Base-by-base conservation (phyloP, 1,140 invertebrate genomes). In the Drosophila cardini region DNA sequence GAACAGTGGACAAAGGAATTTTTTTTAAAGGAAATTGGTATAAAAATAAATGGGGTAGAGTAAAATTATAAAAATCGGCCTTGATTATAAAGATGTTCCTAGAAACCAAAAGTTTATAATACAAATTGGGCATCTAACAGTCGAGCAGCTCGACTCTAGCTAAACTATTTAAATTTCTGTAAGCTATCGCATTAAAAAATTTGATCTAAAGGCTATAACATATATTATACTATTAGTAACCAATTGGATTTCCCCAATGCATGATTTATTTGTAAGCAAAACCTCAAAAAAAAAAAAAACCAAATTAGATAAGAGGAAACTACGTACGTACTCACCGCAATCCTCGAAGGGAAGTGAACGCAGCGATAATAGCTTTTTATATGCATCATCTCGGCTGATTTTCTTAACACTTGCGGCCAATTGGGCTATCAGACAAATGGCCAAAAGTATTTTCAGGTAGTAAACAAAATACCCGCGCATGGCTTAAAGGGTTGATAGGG, bases 261-360 rank as follows among this genome's bases (percentile, higher is more conserved):
- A 50, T 26, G 46, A 50, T 30, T 50, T 50, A 50, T 50, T n/a
- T 50, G 30, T 50, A 13, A 7, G 1, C 1, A 4, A 26, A 50
- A 13, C 7, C 10, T 3, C 4, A 5, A 16, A 45, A 45, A 21
- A 11, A 2, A 18, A 26, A 45, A 32, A 62, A n/a, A 18, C 16
- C 15, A 38, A 50, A 36, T 7, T 8, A 50, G 26, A 62, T 50
- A 50, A 50, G 48, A 32, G 34, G 32, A 36, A 34, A 4, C 42
- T 53, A 18, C 9, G 21, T 42, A 52, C 9, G 2, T 2, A 89
- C 84, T 89, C 42, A 89, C 84, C 84, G 64, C 84, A 89, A 43
- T 89, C 84, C 63, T 89, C 84, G 8, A 89, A 89, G 2, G 84
- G 73, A 21, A 89, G 34, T n/a, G 83, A 89, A 34, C 48, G 71